Evolutionary conservation across 2,888 invertebrate species (phyloP), one percentile per base, ranked within the genome.

Genomic region (Rapana venosa): DNA sequence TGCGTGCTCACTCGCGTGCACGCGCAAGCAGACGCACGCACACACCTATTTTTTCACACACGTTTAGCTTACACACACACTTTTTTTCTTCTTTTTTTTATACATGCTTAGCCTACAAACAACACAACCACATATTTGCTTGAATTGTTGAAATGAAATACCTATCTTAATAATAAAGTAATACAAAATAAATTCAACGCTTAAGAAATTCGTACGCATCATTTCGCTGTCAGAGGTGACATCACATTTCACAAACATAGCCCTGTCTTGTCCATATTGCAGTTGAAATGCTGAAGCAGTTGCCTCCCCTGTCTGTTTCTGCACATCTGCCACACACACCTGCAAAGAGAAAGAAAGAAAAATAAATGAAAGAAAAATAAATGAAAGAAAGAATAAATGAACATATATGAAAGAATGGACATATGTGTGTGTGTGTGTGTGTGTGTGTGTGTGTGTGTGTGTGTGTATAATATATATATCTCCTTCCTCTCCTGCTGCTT

Each of bases 201-300:
- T 47, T 8, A n/a, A 35, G n/a, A 88, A 77, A 56, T 30, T 32
- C 83, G 74, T 88, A 94, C 94, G 90, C 92, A 92, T 92, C 6
- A 94, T 91, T 17, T 94, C 94, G 22, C 88, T 74, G 35, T 92
- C 92, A 0, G 92, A 92, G 22, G 93, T 91, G 20, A 95, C 94
- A 88, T 95, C 94, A 92, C 95, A 95, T 85, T 93, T 93, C n/a
- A 93, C 90, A 90, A 94, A 94, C n/a, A 93, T 66, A 0, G 91
- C 91, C 0, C 83, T 91, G 26, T 93, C 92, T 17, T 87, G 74
- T 32, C 94, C 94, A 91, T 92, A 94, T 20, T 86, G 87, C 81
- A 90, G 79, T 83, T 93, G 90, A 47, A 95, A 92, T 36, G 91
- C 91, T 83, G 87, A 87, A 77, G 92, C 92, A 58, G 94, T 93